Base-by-base conservation (phyloP, 2,797 vertebrate genomes). In the Syngnathus acus region DNA sequence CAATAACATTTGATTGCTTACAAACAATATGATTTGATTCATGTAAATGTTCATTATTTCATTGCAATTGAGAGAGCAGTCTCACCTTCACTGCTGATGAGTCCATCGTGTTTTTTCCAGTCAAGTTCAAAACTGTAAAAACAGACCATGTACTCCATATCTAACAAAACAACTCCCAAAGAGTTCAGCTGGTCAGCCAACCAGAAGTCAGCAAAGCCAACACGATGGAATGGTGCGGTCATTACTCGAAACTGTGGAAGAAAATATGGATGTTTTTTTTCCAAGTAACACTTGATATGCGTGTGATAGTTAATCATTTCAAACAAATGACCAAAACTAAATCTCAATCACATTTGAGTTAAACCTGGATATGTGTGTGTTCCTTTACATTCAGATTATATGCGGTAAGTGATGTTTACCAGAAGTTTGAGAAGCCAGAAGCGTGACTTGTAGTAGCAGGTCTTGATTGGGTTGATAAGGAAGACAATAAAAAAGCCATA, bases 141-240 rank as follows among this genome's bases (percentile, higher is more conserved):
- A 81, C 96, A 99, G 89, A 98, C 94, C 93, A 98, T 94, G 88
- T 97, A 99, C 91, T 99, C 96, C 86, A 99, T 90, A 82, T 99
- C 97, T 94, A 97, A 95, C 68, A 99, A 89, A 76, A 97, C 94
- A 68, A 95, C 87, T 0, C 87, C 93, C 78, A 99, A 90, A 75
- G 95, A 98, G 88, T 99, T 99, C 62, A 99, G 88, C 88, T 99
- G 97, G 89, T 99, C 97, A 1, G 97, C 97, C 87, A 99, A 90
- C 97, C 97, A 99, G 92, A 99, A 99, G 90, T 99, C 97, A 68
- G 97, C 96, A 1, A 99, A 99, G 84, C 94, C 96, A 43, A 99
- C 97, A 7, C 93, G 94, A 84, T 98, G 96, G 85, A 99, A 98
- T 9, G 97, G 97, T 75, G 96, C 95, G 0, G 96, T 99, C 85